These are phyloP conservation scores for Pseudomyrmex dendroicus DNA, from an alignment of 1,140 invertebrate species.

Conservation along the genomic window DNA sequence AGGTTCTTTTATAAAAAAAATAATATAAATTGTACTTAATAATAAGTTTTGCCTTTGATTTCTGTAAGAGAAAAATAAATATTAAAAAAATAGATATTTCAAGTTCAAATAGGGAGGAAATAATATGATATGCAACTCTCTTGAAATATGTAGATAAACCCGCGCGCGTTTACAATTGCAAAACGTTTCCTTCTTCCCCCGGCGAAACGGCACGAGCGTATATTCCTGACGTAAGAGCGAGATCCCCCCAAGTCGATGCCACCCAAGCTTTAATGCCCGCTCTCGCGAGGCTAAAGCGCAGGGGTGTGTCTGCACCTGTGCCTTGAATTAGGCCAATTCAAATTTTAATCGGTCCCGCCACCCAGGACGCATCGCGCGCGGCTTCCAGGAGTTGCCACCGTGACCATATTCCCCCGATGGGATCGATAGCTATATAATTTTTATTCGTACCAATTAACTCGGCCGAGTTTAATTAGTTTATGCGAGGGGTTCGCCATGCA, in stretches of 20 bases:
- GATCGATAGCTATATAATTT: conserved; percentile 51
- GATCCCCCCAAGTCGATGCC: conserved; percentile 42
- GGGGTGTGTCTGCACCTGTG: conserved; percentile 59
- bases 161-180: conserved; percentile 24
- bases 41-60: no score
- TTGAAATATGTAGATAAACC: not conserved
- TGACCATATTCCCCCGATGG: conserved; percentile 5
- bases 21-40: no score
- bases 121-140: not conserved
- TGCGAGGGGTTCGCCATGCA: not conserved
- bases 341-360: conserved; percentile 68
- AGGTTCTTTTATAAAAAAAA: no score
- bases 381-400: conserved; percentile 39
- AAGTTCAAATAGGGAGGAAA: not conserved
- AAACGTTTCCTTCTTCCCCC: conserved; percentile 24
- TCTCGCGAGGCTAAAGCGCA: conserved; percentile 51
- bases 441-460: conserved; percentile 51
- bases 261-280: conserved; percentile 54
- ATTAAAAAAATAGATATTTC: not conserved
- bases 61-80: no score
- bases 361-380: conserved; percentile 54
- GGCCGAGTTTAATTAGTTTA: conserved; percentile 35
- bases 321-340: conserved; percentile 70
- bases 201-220: conserved; percentile 15
- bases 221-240: conserved; percentile 31